Base-by-base conservation (phyloP, 2,113 vertebrate species). In the Aphyosemion australe region DNA sequence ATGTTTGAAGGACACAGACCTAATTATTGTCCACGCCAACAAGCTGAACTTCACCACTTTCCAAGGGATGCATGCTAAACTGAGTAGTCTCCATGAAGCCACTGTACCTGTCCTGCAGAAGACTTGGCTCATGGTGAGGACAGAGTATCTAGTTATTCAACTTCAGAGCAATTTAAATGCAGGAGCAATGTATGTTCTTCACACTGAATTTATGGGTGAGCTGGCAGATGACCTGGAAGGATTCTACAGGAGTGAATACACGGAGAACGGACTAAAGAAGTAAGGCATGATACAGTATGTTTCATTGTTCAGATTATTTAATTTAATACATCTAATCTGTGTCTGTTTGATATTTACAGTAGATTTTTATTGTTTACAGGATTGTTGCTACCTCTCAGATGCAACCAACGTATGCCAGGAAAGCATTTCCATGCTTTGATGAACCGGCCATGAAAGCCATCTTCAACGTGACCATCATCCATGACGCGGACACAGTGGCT, bases 381-480 rank as follows among this genome's bases (percentile, higher is more conserved):
- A 87, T 98, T 63, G 72, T 98, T 32, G 97, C 97, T 69, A 97
- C 95, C 1, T 96, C 96, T 0, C 97, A 99, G 85, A 98, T 99
- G 97, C 93, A 99, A 78, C 89, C 96, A 0, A 72, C 96, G 0
- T 93, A 93, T 0, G 97, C 97, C 10, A 93, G 97, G 78, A 96
- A 99, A 75, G 84, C 94, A 4, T 99, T 99, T 76, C 97, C 97
- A 0, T 99, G 97, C 90, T 99, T 99, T 0, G 97, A 99, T 0
- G 97, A 99, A 77, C 97, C 97, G 0, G 95, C 93, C 65, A 94
- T 99, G 96, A 99, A 99, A 86, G 96, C 97, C 21, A 56, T 16
- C 9, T 99, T 99, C 67, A 69, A 52, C 0, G 90, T 99, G 76
- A 93, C 88, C 0, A 80, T 99, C 72, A 87, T 95, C 74, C 82